These are phyloP conservation scores for Danionella cerebrum DNA, from an alignment of 2,113 vertebrate species.

Conservation along the genomic window DNA sequence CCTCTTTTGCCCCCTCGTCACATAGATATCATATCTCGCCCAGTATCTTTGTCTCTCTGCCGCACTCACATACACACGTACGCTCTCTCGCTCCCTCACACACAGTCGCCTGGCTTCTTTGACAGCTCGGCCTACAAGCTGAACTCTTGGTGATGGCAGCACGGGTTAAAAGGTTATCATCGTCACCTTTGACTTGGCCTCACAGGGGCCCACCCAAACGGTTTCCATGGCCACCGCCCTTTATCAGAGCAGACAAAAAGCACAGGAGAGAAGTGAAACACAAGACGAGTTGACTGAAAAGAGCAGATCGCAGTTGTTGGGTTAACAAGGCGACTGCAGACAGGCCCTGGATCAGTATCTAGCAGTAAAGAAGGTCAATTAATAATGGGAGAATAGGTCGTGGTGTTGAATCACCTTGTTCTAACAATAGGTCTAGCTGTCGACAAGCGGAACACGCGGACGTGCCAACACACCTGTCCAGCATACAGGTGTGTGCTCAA, in stretches of 20 bases:
- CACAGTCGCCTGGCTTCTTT: background rate
- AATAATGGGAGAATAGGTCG: background rate
- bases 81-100: background rate
- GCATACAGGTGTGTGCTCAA: slow-evolving; percentile 26
- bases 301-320: background rate
- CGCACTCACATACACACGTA: background rate
- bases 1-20: slow-evolving; percentile 37
- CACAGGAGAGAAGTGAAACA: background rate
- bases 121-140: slow-evolving; percentile 24
- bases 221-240: slow-evolving; percentile 26
- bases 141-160: slow-evolving; percentile 19
- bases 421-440: slow-evolving; percentile 26
- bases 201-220: slow-evolving; percentile 12
- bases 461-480: background rate
- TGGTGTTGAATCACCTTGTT: background rate
- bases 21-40: slow-evolving; percentile 38
- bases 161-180: slow-evolving; percentile 40
- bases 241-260: slow-evolving; percentile 23
- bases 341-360: background rate
- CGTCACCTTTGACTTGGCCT: slow-evolving; percentile 30
- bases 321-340: background rate
- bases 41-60: slow-evolving; percentile 3
- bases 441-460: background rate
- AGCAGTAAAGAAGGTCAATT: background rate
- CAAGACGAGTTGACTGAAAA: background rate